Evolutionary conservation across 2,113 vertebrate genomes (phyloP).

Genomic region (Salminus brasiliensis): DNA sequence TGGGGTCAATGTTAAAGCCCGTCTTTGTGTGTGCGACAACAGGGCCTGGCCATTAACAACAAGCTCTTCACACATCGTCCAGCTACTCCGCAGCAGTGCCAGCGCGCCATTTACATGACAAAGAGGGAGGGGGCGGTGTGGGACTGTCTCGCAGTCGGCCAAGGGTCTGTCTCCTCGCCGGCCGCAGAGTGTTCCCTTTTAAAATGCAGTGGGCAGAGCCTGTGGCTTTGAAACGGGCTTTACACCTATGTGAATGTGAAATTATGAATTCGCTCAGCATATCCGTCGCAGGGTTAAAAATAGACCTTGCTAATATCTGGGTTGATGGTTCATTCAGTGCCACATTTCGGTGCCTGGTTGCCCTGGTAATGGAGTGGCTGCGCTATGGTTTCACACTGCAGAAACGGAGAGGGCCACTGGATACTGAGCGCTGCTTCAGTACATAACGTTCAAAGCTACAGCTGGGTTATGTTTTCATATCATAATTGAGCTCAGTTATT

Average conservation of each 20-base stretch:
- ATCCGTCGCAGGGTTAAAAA: constrained; percentile 8
- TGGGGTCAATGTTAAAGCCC: constrained; percentile 72
- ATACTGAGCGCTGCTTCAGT: not conserved
- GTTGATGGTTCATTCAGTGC: not conserved
- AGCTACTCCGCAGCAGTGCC: constrained; percentile 68
- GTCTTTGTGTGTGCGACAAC: constrained; percentile 75
- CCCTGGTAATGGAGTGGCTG: not conserved
- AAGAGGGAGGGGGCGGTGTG: constrained; percentile 59
- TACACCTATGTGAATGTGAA: not conserved
- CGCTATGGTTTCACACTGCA: not conserved
- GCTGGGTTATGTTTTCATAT: too few relatives aligned
- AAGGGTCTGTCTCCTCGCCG: constrained; percentile 55
- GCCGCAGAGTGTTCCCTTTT: constrained; percentile 51
- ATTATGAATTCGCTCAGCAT: not conserved
- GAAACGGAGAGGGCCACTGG: not conserved
- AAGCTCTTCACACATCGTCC: constrained; percentile 73
- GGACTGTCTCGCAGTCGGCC: constrained; percentile 57
- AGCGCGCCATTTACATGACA: constrained; percentile 79
- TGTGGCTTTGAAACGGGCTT: not conserved
- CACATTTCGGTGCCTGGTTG: not conserved
- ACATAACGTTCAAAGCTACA: not conserved
- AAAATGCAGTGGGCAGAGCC: constrained; percentile 47
- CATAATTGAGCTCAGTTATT: too few relatives aligned
- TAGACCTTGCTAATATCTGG: constrained; percentile 9
- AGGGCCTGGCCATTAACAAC: constrained; percentile 68